Evolutionary conservation across 2,113 vertebrate species (phyloP).

Genomic region (Chloebia gouldiae): DNA sequence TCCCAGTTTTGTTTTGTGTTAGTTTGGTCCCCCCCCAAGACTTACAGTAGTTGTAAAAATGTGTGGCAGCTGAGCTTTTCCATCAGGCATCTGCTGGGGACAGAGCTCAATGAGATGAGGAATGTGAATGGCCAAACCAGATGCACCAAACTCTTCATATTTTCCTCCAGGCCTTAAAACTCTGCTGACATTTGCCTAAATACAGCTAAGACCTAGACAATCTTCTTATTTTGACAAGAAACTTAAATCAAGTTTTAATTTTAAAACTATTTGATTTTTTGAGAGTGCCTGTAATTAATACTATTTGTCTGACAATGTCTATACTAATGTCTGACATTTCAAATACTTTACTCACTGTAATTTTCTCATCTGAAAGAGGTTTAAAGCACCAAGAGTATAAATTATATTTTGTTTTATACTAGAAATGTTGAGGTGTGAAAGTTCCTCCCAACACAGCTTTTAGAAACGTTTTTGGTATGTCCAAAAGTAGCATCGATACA

Average conservation of each 20-base stretch:
- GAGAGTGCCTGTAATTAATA: not conserved
- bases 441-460: not conserved
- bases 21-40: not conserved
- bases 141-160: not conserved
- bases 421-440: not conserved
- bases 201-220: not conserved
- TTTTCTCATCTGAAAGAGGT: not conserved
- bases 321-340: not conserved
- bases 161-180: not conserved
- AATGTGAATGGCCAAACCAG: not conserved
- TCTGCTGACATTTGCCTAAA: not conserved
- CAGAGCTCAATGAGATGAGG: not conserved
- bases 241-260: conserved; percentile 33
- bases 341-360: not conserved
- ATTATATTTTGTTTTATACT: not conserved
- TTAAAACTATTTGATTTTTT: not conserved
- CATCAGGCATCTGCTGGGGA: not conserved
- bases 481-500: not conserved
- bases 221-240: conserved; percentile 35
- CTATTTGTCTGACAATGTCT: not conserved
- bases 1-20: not conserved
- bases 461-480: not conserved
- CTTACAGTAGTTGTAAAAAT: not conserved
- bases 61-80: not conserved
- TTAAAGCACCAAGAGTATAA: conserved; percentile 11